A percentile compares a stretch with the other conserved stretches of the same genome.
Conservation (phyloP, 2,888 invertebrate species). For the Callyntrura guangdongensis region DNA sequence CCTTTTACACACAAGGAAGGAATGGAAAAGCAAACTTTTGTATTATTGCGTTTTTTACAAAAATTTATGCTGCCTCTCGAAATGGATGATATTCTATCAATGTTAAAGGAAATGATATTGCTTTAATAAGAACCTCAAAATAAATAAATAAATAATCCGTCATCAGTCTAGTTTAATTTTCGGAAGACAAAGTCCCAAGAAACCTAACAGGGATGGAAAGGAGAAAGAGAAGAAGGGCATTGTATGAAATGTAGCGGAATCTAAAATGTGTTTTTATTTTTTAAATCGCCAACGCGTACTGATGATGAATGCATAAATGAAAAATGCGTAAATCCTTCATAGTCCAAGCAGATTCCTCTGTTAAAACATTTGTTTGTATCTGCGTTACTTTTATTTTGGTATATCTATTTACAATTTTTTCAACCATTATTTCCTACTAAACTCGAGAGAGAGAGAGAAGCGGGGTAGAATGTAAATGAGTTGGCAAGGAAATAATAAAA, state of each 20-base stretch:
- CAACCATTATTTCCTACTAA: neutral
- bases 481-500: slow-evolving; percentile 62
- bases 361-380: neutral
- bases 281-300: neutral
- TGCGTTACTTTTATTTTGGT: neutral
- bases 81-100: slow-evolving; percentile 40
- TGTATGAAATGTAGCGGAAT: slow-evolving; percentile 44
- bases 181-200: neutral
- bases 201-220: neutral
- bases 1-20: neutral
- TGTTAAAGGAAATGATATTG: slow-evolving; percentile 4
- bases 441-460: neutral
- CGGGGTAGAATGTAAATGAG: slow-evolving; percentile 51
- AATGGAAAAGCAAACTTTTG: neutral
- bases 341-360: neutral
- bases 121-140: slow-evolving; percentile 57
- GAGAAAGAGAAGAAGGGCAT: neutral
- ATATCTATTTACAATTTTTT: neutral
- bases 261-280: slow-evolving; percentile 30
- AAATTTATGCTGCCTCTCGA: neutral
- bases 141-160: slow-evolving; percentile 7
- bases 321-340: slow-evolving; percentile 17
- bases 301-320: slow-evolving; percentile 20
- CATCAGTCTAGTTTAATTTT: neutral
- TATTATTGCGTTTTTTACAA: neutral